Evolutionary conservation across 2,113 vertebrate species (phyloP).

Genomic region (Fukomys damarensis): DNA sequence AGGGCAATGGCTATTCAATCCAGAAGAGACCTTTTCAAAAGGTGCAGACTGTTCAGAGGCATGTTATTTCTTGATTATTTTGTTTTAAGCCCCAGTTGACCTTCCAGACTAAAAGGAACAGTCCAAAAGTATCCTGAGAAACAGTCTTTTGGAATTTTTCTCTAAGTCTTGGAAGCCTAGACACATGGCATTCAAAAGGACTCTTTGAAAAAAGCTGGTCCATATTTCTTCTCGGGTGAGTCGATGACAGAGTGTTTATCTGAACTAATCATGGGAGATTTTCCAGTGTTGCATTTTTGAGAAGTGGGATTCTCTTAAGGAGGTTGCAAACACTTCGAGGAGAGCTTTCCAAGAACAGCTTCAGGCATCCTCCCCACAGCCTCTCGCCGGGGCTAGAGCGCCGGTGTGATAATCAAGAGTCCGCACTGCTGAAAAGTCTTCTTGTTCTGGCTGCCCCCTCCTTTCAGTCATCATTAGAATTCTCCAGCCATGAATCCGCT

Average conservation of each 20-base stretch:
- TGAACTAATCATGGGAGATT: conserved; percentile 71
- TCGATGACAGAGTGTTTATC: conserved; percentile 70
- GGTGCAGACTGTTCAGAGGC: conserved; percentile 64
- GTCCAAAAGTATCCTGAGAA: conserved; percentile 60
- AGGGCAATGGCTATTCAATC: conserved; percentile 65
- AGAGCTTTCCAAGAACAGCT: conserved; percentile 79
- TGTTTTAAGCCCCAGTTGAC: conserved; percentile 77
- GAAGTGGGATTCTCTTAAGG: conserved; percentile 78
- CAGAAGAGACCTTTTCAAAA: conserved; percentile 75
- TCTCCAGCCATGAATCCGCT: conserved; percentile 81
- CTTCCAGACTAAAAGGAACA: conserved; percentile 72
- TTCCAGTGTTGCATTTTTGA: conserved; percentile 72
- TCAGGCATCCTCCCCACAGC: conserved; percentile 50
- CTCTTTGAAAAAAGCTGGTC: conserved; percentile 60
- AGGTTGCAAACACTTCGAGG: conserved; percentile 73
- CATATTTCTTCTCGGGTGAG: not conserved
- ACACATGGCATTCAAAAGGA: conserved; percentile 52
- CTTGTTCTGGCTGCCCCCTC: conserved; percentile 81
- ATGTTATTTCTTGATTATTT: conserved; percentile 75
- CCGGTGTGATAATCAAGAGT: conserved; percentile 78
- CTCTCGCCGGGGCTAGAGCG: conserved; percentile 55
- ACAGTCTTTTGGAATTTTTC: conserved; percentile 17
- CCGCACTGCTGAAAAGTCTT: conserved; percentile 80
- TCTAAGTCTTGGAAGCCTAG: conserved; percentile 45
- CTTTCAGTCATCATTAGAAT: conserved; percentile 82